phyloP scores from a whole-genome alignment of 2,797 vertebrate genomes.

The Cyprinella venusta region DNA sequence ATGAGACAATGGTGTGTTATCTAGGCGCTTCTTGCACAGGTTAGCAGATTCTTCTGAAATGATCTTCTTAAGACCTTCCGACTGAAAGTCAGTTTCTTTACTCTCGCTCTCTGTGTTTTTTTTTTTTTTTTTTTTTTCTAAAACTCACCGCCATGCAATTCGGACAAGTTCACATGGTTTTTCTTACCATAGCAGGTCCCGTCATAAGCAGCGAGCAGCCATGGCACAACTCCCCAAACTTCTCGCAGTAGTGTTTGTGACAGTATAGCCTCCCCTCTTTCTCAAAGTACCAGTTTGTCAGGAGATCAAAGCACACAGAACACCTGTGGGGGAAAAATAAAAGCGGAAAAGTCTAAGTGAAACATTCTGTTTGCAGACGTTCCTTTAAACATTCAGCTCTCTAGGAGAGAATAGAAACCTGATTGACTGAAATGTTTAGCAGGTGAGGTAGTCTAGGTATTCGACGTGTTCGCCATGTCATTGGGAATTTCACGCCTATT shows the following conservation, averaged over 20 bases:
- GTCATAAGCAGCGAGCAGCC: conserved; percentile 96
- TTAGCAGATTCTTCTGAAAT: conserved; percentile 19
- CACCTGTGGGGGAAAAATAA: conserved; percentile 76
- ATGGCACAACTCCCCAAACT: conserved; percentile 93
- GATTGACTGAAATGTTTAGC: conserved; percentile 22
- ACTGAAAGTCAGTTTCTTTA: neutral
- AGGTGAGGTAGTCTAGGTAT: neutral
- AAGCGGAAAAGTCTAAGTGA: conserved; percentile 15
- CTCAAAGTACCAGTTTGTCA: conserved; percentile 97
- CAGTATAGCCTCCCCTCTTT: conserved; percentile 93
- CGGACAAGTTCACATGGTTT: neutral
- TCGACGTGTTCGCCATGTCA: neutral
- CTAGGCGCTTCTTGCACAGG: neutral
- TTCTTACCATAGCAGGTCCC: conserved; percentile 92
- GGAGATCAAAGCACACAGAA: conserved; percentile 90
- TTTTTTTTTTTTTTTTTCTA: too few species aligned
- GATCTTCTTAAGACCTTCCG: conserved; percentile 1
- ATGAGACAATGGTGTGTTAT: conserved; percentile 41
- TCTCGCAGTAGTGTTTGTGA: conserved; percentile 93
- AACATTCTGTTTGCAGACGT: conserved; percentile 30
- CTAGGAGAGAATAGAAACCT: neutral
- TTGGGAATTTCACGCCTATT: neutral
- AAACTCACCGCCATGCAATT: too few species aligned
- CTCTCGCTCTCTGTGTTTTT: neutral
- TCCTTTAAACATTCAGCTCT: conserved; percentile 17